Evolutionary conservation across 2,888 invertebrate genomes (phyloP), one percentile per base, ranked within the genome.

Genomic region (Meteorus cinctellus): DNA sequence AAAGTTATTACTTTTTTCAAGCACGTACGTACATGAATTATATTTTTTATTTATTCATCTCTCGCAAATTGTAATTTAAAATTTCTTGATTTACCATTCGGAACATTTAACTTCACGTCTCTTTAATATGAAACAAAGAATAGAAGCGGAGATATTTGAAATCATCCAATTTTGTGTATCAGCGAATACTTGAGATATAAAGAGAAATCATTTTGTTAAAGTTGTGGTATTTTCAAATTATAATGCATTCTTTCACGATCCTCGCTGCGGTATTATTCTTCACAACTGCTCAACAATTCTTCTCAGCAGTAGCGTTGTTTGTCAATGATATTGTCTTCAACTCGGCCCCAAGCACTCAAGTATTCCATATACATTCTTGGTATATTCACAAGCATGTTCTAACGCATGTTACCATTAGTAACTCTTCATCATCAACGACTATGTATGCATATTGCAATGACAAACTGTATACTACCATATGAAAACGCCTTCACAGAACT

Each of bases 271-370:
- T 69, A 34, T n/a, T 69, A 55, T 69, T 55, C 16, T 36, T 34
- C 24, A 31, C 10, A 55, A 55, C 19, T 31, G 29, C 16, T 48
- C 68, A 68, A 24, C 68, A 2, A 36, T 31, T 59, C n/a, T 51
- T 48, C 45, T 68, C 31, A 51, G 6, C 29, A 4, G 10, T 14
- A 8, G 14, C 19, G n/a, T 69, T 69, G 10, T 48, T 2, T 67
- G 27, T 55, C 55, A 24, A 16, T 19, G 70, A 70, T 60, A 70
- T 69, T 70, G 34, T 70, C 59, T 70, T 19, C 24, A 16, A 62
- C 16, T 31, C 60, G 14, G 36, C 19, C 27, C 12, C 34, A 14
- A 55, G 19, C 19, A 10, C 19, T 55, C 55, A 55, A 55, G 55
- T 55, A 55, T 19, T 19, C 55, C 55, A 60, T 70, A 41, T 36